These are phyloP conservation scores for Threskiornis aethiopicus DNA, from an alignment of 2,797 vertebrate genomes.

Conservation along the genomic window DNA sequence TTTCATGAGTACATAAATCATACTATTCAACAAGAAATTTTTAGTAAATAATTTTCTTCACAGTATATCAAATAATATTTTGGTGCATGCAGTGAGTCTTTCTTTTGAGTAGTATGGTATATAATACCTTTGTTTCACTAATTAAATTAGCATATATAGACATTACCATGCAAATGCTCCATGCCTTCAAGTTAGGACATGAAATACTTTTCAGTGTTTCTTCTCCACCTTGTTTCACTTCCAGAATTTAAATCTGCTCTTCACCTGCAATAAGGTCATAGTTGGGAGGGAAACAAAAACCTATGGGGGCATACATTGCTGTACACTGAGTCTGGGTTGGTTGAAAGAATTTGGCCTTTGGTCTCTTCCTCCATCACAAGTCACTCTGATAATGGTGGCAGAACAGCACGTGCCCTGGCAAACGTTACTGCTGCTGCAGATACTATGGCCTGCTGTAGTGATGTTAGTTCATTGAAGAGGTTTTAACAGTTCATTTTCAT, in stretches of 20 bases:
- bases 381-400: neutral
- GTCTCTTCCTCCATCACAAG: neutral
- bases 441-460: neutral
- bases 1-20: neutral
- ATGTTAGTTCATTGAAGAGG: neutral
- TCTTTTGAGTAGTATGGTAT: neutral
- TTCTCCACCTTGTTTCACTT: neutral
- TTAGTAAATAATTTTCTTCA: neutral
- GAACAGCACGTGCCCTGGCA: rapidly evolving
- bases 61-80: neutral
- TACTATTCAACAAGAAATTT: neutral
- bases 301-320: no score
- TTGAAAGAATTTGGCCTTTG: neutral
- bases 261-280: neutral
- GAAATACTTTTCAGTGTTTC: neutral
- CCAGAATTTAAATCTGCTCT: neutral
- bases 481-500: neutral
- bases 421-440: neutral
- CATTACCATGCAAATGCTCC: neutral
- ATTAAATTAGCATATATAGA: neutral
- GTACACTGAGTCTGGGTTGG: neutral
- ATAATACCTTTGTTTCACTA: neutral
- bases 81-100: neutral
- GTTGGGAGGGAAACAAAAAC: neutral
- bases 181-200: neutral